Evolutionary conservation across 2,797 vertebrate genomes (phyloP).

Genomic region (Peromyscus attwateri): DNA sequence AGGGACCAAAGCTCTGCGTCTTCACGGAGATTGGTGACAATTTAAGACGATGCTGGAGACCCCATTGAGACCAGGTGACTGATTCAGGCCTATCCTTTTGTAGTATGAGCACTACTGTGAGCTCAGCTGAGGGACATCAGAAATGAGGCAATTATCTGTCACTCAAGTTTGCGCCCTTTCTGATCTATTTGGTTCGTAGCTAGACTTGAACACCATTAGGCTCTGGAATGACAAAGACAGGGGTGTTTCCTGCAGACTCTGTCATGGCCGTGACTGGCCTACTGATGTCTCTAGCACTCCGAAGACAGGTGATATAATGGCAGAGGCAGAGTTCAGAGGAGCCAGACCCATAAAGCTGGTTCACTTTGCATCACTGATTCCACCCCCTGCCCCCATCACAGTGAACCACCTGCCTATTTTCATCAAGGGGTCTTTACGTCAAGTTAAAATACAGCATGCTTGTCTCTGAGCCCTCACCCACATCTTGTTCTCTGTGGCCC

Average conservation of each 20-base stretch:
- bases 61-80: neutral
- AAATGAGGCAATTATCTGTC: rapidly evolving
- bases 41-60: neutral
- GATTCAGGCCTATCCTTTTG: neutral
- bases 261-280: neutral
- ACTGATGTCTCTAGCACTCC: neutral
- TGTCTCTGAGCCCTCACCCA: neutral
- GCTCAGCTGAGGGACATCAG: neutral
- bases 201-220: neutral
- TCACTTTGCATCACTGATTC: neutral
- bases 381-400: neutral
- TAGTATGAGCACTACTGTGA: rapidly evolving
- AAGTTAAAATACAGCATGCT: neutral
- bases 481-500: neutral
- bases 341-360: neutral
- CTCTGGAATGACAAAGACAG: neutral
- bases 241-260: neutral
- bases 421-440: neutral
- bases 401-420: rapidly evolving
- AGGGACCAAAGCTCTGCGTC: neutral
- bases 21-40: neutral
- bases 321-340: neutral
- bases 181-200: neutral
- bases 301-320: neutral
- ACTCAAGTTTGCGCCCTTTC: neutral